A percentile compares a stretch with the other conserved stretches of the same genome.
Conservation (phyloP, 1,140 invertebrate genomes). For the Calosoma granatense region DNA sequence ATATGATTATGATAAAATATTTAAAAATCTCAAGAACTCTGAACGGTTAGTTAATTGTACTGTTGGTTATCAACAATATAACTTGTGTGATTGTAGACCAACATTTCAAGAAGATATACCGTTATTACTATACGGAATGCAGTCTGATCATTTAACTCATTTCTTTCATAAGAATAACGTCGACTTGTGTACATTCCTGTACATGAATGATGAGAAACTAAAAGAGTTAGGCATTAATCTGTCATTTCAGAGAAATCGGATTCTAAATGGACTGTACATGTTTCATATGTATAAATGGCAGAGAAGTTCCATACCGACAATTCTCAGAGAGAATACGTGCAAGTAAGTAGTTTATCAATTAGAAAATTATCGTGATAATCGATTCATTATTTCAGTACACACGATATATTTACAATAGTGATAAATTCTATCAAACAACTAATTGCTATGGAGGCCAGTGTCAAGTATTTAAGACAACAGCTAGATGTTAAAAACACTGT, state of each 20-base stretch:
- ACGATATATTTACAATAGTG: neutral
- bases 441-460: neutral
- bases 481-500: too few relatives aligned
- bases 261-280: conserved; percentile 33
- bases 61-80: neutral
- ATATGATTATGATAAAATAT: conserved; percentile 15
- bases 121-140: conserved; percentile 31
- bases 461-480: too few relatives aligned
- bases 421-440: neutral
- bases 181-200: conserved; percentile 34
- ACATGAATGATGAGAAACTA: conserved; percentile 31
- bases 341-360: conserved; percentile 15
- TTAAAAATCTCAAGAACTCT: conserved; percentile 9
- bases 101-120: conserved; percentile 37
- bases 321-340: conserved; percentile 16
- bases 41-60: conserved; percentile 1
- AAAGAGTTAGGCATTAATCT: conserved; percentile 30
- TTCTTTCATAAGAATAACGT: conserved; percentile 32
- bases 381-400: neutral
- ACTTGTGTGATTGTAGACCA: conserved; percentile 26
- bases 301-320: conserved; percentile 23
- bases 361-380: neutral
- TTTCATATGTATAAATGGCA: conserved; percentile 29
- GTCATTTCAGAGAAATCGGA: conserved; percentile 35
- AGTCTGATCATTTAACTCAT: conserved; percentile 28